Evolutionary conservation across 2,797 vertebrate species (phyloP), one percentile per base, ranked within the genome.

Genomic region (Pelochelys cantorii): DNA sequence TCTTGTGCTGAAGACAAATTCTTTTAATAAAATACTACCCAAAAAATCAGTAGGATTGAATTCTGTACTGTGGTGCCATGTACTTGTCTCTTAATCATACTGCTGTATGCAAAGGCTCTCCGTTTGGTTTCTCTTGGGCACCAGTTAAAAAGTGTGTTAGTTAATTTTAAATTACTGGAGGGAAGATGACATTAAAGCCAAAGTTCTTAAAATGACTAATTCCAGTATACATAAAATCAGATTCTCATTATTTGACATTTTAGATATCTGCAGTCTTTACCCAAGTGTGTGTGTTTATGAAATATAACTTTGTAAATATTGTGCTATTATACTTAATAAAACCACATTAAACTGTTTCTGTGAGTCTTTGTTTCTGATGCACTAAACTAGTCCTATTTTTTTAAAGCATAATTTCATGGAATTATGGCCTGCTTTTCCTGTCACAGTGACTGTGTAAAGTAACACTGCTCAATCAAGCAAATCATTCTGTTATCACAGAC

Each of bases 281-380:
- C 95, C 81, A 93, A 96, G 62, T 96, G 97, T 97, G 97, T 98
- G 98, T 98, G 97, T 98, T 98, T 98, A 98, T 98, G 97, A 95
- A 91, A 92, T 71, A 97, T 97, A 79, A 97, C 97, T 98, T 98
- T 98, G 98, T 98, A 98, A 98, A 98, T 98, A 98, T 82, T 96
- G 95, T 95, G 81, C 93, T 97, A 96, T 96, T 97, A 94, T 78
- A 95, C 95, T 94, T 91, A 17, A 96, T 97, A 97, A 97, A 97
- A 89, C 90, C 0, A 85, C 95, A 95, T 96, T 80, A 95, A 96
- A 93, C 97, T 96, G 93, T 80, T 96, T 92, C 91, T 87, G 93
- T 62, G 53, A 84, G 93, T 94, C 23, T 53, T 83, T 82, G 34
- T 94, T 90, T 8, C 74, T 48, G 13, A 17, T 86, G 1, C 84